Evolutionary conservation across 2,888 invertebrate species (phyloP).

Genomic region (Heliconius aoede): DNA sequence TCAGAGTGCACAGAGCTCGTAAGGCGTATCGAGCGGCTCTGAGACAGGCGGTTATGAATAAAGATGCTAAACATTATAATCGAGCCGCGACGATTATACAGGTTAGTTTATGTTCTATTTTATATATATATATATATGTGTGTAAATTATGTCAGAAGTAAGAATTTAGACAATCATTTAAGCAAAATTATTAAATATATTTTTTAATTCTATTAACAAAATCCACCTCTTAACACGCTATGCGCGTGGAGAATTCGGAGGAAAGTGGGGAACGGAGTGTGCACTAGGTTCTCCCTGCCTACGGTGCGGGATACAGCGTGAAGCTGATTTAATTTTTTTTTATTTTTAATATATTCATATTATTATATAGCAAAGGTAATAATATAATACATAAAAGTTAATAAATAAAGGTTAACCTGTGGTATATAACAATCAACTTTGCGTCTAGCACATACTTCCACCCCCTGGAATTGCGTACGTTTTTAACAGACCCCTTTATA

Average conservation of each 20-base stretch:
- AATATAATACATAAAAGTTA: too few relatives aligned
- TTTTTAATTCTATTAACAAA: too few relatives aligned
- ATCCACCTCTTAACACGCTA: too few relatives aligned
- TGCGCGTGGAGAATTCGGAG: too few relatives aligned
- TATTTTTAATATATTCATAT: too few relatives aligned
- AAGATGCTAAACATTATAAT: conserved; percentile 67
- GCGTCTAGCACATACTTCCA: background rate
- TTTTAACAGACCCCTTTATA: background rate
- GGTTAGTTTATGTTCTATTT: conserved; percentile 62
- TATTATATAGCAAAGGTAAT: background rate
- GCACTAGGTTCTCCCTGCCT: too few relatives aligned
- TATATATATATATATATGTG: too few relatives aligned
- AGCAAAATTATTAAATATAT: too few relatives aligned
- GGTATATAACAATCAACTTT: background rate
- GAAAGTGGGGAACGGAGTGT: too few relatives aligned
- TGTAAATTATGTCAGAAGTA: background rate
- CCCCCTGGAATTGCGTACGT: background rate
- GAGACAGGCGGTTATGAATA: conserved; percentile 65
- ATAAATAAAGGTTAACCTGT: too few relatives aligned
- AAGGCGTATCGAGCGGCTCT: conserved; percentile 64
- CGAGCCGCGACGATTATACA: conserved; percentile 68
- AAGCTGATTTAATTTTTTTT: too few relatives aligned
- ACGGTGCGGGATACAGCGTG: too few relatives aligned
- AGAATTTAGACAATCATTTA: background rate
- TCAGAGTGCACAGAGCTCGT: conserved; percentile 64